phyloP scores from a whole-genome alignment of 2,888 invertebrate species.

The Torymus tubicola region DNA sequence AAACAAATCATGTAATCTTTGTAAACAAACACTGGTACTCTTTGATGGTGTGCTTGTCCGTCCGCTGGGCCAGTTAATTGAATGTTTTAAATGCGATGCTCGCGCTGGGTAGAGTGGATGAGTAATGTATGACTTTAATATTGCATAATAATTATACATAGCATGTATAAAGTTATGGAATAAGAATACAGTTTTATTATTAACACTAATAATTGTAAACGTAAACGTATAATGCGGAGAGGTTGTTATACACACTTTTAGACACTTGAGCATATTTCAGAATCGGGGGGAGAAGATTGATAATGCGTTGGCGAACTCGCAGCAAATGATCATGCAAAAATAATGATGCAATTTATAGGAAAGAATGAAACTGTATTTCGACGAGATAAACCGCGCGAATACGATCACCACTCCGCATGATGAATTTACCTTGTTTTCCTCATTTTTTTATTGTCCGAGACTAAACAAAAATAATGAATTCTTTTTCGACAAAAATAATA shows the following conservation, averaged over 20 bases:
- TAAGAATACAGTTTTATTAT: slow-evolving; percentile 71
- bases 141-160: slow-evolving; percentile 77
- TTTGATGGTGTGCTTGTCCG: slow-evolving; percentile 46
- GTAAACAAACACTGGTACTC: slow-evolving; percentile 43
- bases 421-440: slow-evolving; percentile 53
- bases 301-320: slow-evolving; percentile 50
- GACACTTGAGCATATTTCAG: slow-evolving; percentile 65
- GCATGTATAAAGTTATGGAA: slow-evolving; percentile 76
- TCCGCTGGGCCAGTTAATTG: slow-evolving; percentile 39
- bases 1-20: slow-evolving; percentile 1
- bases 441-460: slow-evolving; percentile 55
- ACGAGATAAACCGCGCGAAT: slow-evolving; percentile 45
- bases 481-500: slow-evolving; percentile 50
- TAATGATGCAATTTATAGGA: slow-evolving; percentile 51
- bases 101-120: slow-evolving; percentile 72
- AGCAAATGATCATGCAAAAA: slow-evolving; percentile 45
- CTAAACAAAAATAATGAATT: slow-evolving; percentile 44
- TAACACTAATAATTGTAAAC: slow-evolving; percentile 72
- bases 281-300: slow-evolving; percentile 55
- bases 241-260: slow-evolving; percentile 68
- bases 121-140: slow-evolving; percentile 73
- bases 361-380: slow-evolving; percentile 52
- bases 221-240: slow-evolving; percentile 69
- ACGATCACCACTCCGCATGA: slow-evolving; percentile 53
- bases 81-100: slow-evolving; percentile 64